Conservation (phyloP, 2,888 invertebrate genomes). For the Aromia moschata region DNA sequence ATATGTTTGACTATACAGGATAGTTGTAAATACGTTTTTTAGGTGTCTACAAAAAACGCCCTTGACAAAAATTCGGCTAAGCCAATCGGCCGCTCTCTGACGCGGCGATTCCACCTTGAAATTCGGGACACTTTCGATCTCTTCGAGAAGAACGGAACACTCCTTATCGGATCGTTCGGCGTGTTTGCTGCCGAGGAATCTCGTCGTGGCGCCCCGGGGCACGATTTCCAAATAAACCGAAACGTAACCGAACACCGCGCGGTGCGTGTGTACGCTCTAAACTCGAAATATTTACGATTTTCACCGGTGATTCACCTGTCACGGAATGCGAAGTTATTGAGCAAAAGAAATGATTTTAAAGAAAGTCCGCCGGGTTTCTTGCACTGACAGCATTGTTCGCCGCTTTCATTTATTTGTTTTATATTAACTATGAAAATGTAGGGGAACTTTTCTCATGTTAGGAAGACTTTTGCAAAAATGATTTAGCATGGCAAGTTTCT, state of each 20-base stretch:
- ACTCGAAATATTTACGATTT: constrained; percentile 27
- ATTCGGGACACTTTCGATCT: neutral
- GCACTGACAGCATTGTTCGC: constrained; percentile 3
- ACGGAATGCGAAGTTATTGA: constrained; percentile 23
- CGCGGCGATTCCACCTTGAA: no score
- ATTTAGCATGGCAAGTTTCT: no score
- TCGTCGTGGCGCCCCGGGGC: neutral
- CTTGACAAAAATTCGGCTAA: no score
- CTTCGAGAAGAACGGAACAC: neutral
- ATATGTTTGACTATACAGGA: no score
- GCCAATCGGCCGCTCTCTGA: no score
- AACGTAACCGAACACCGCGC: constrained; percentile 1
- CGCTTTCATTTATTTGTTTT: constrained; percentile 22
- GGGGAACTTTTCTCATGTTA: no score
- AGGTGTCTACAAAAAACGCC: no score
- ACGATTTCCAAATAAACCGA: constrained; percentile 16
- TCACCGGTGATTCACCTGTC: constrained; percentile 31
- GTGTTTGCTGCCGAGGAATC: neutral
- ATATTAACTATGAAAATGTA: no score
- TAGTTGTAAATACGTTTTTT: no score
- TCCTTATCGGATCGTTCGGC: neutral
- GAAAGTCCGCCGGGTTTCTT: constrained; percentile 16
- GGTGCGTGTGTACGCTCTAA: neutral
- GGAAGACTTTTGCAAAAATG: no score
- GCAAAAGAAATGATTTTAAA: constrained; percentile 22